phyloP scores from a whole-genome alignment of 1,140 invertebrate species.

The Halesus radiatus region DNA sequence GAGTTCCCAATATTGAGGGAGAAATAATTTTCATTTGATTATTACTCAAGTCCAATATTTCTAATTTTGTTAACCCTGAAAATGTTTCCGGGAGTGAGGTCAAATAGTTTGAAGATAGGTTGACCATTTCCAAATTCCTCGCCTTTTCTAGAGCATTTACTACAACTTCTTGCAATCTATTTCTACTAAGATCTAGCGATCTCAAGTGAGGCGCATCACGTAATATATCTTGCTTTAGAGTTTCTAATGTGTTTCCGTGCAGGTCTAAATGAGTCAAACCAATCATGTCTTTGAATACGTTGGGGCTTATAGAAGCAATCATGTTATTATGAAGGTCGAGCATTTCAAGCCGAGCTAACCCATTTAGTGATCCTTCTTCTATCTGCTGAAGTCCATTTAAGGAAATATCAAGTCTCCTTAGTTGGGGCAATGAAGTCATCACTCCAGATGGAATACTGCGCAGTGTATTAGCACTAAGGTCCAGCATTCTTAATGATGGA shows the following conservation, averaged over 20 bases:
- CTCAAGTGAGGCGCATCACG: conserved; percentile 76
- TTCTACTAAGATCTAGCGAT: conserved; percentile 82
- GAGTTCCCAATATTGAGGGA: conserved; percentile 76
- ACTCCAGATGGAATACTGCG: conserved; percentile 77
- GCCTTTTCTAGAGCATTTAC: conserved; percentile 76
- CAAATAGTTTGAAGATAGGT: conserved; percentile 85
- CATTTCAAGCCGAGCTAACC: conserved; percentile 79
- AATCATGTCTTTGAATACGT: conserved; percentile 75
- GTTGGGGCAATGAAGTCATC: conserved; percentile 77
- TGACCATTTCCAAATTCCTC: conserved; percentile 79
- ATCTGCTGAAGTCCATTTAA: conserved; percentile 81
- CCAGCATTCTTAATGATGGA: conserved; percentile 79
- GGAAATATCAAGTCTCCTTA: conserved; percentile 82
- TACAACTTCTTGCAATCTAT: conserved; percentile 80
- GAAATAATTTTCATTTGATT: conserved; percentile 83
- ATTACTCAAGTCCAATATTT: conserved; percentile 82
- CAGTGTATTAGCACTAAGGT: conserved; percentile 84
- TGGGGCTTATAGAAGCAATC: conserved; percentile 76
- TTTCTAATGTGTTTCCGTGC: conserved; percentile 82
- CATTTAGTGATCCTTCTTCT: conserved; percentile 79
- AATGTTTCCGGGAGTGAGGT: conserved; percentile 80
- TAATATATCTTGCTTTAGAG: conserved; percentile 77
- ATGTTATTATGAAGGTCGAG: conserved; percentile 85
- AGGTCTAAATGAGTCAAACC: conserved; percentile 80
- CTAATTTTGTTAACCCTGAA: conserved; percentile 76